These are phyloP conservation scores for Chloroceryle inda DNA, from an alignment of 2,797 vertebrate species.

Conservation along the genomic window DNA sequence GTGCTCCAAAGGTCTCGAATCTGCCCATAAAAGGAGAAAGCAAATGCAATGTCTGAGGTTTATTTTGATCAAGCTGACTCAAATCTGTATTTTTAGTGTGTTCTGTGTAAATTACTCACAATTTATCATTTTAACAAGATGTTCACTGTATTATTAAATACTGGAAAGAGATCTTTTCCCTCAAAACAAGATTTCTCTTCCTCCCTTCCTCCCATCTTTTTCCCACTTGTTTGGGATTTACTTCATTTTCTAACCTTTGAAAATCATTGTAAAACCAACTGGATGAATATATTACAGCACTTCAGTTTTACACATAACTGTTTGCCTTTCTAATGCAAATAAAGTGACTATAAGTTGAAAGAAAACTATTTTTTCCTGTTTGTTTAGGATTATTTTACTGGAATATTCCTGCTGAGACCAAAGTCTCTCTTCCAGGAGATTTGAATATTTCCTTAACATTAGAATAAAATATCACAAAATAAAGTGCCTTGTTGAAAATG, in stretches of 20 bases:
- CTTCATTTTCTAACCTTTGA: constrained; percentile 31
- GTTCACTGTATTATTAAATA: constrained; percentile 32
- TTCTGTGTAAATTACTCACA: constrained; percentile 68
- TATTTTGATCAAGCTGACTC: constrained; percentile 73
- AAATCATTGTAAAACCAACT: constrained; percentile 30
- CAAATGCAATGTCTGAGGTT: constrained; percentile 52
- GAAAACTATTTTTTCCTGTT: constrained; percentile 26
- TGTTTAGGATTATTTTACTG: constrained; percentile 46
- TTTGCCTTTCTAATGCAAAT: constrained; percentile 49
- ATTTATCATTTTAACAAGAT: constrained; percentile 48
- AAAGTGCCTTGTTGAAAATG: background rate
- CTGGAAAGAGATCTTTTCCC: background rate
- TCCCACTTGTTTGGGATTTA: background rate
- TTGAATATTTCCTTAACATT: background rate
- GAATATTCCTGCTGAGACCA: constrained; percentile 32
- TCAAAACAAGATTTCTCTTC: background rate
- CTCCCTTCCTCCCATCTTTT: background rate
- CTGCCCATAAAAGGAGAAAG: constrained; percentile 67
- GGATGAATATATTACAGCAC: constrained; percentile 14
- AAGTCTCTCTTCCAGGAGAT: constrained; percentile 36
- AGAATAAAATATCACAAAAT: constrained; percentile 54
- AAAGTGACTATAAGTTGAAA: constrained; percentile 21
- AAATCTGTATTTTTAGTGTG: constrained; percentile 74
- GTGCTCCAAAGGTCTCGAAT: constrained; percentile 61
- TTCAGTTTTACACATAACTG: constrained; percentile 17